A percentile compares a stretch with the other conserved stretches of the same genome.
Conservation (phyloP, 2,113 vertebrate species). For the Pterocles orientalis region DNA sequence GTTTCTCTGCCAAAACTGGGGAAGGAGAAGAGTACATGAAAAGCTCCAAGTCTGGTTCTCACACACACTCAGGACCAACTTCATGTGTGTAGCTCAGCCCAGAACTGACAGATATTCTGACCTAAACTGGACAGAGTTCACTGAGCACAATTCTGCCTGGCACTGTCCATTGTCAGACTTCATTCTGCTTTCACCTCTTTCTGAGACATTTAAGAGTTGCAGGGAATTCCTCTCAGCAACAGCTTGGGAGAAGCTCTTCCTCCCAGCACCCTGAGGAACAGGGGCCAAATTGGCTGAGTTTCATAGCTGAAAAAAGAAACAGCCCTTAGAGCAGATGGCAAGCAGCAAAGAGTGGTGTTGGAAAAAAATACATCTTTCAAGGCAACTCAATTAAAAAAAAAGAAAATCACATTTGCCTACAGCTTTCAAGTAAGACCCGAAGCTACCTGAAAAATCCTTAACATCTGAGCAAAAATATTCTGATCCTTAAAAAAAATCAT, state of each 20-base stretch:
- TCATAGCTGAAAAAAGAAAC: slow-evolving; percentile 61
- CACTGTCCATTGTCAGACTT: slow-evolving; percentile 7
- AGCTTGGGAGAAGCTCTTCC: slow-evolving; percentile 36
- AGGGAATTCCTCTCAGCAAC: slow-evolving; percentile 50
- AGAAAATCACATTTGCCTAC: not conserved
- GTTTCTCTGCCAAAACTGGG: not conserved
- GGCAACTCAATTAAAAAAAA: not conserved
- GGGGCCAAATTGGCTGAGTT: slow-evolving; percentile 47
- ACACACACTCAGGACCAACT: not conserved
- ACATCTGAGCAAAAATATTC: not conserved
- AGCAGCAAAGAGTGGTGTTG: slow-evolving; percentile 39
- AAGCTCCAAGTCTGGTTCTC: not conserved
- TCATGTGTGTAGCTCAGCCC: not conserved
- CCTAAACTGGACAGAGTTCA: not conserved
- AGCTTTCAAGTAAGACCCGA: not conserved
- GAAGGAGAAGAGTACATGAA: not conserved
- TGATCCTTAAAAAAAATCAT: not conserved
- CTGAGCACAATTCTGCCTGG: slow-evolving; percentile 13
- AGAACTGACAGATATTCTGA: slow-evolving; percentile 8
- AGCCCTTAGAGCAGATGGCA: slow-evolving; percentile 60
- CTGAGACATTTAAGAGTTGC: slow-evolving; percentile 16
- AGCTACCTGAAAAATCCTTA: not conserved
- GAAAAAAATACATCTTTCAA: slow-evolving; percentile 23
- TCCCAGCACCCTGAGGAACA: slow-evolving; percentile 25
- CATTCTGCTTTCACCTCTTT: slow-evolving; percentile 36